These are phyloP conservation scores for Archegozetes longisetosus DNA, from an alignment of 1,140 invertebrate species.

Conservation along the genomic window DNA sequence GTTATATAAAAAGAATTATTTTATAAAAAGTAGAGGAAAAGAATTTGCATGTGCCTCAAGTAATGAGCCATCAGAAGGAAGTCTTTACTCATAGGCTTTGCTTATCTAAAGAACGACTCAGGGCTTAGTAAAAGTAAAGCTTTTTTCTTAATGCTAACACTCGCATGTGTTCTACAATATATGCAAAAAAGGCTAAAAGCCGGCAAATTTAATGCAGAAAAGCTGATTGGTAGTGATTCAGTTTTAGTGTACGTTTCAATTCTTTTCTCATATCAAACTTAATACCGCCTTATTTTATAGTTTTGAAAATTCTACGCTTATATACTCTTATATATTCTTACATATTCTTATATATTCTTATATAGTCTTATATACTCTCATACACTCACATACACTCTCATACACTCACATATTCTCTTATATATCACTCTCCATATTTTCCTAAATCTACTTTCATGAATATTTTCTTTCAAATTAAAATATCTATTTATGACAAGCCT, in stretches of 20 bases:
- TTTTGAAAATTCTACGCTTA: neutral
- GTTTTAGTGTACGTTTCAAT: conserved; percentile 2
- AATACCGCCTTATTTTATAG: neutral
- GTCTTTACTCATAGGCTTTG: neutral
- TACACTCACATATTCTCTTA: neutral
- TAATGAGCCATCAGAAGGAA: neutral
- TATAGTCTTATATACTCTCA: neutral
- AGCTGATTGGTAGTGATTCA: conserved; percentile 6
- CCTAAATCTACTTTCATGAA: neutral
- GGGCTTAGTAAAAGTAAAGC: neutral
- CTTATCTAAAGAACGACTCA: neutral
- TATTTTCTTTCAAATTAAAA: neutral
- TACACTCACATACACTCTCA: neutral
- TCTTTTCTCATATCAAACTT: neutral
- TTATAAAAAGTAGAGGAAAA: neutral
- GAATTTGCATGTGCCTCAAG: neutral
- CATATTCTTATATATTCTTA: neutral
- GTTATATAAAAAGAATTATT: neutral
- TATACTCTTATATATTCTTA: neutral
- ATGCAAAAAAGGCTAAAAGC: neutral
- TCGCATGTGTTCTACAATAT: neutral
- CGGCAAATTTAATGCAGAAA: conserved; percentile 3
- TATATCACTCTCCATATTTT: neutral
- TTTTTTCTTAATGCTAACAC: neutral
- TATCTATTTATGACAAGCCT: neutral